Base-by-base conservation (phyloP, 53 echinoderm and acorn worm species). In the Luidia sarsii region DNA sequence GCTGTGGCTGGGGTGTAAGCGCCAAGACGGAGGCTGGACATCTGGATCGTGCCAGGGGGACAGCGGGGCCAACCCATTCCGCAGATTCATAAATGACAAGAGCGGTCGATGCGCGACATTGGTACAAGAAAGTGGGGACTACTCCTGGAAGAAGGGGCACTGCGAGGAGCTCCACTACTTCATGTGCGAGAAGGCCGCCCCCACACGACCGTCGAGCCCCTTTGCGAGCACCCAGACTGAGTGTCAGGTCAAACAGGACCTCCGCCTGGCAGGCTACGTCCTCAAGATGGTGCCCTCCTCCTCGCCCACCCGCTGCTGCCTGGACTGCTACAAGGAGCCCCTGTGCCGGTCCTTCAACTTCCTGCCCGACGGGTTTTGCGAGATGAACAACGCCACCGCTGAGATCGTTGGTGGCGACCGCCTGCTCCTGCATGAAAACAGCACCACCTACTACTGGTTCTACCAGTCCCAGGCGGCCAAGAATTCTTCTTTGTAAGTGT, bases 231-330 rank as follows among this genome's bases (percentile, higher is more conserved):
- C n/a, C n/a, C n/a, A n/a, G n/a, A n/a, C n/a, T n/a, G n/a, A n/a
- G n/a, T n/a, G n/a, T n/a, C n/a, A n/a, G n/a, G n/a, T n/a, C n/a
- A n/a, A n/a, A n/a, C n/a, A 67, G 29, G 27, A 43, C 3, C 8
- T 25, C 27, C 46, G 45, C 48, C 67, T 67, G 67, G 25, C 32
- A 13, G 67, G 48, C 67, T 30, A 67, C 67, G 15, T 48, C 48
- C 46, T 27, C 67, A 38, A 45, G 67, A 67, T 48, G 28, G 32
- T 46, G 8, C 46, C 67, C 8, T 31, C 67, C 24, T 45, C 28
- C 28, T 28, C 28, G 22, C 67, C 27, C 24, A 10, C 46, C 0
- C 45, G 9, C 24, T 67, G 67, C 48, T 67, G 67, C 48, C n/a
- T 24, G 11, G 48, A 45, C 29, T 67, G 67, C 29, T 45, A 45